Evolutionary conservation across 2,888 invertebrate species (phyloP).

Genomic region (Caenorhabditis japonica): DNA sequence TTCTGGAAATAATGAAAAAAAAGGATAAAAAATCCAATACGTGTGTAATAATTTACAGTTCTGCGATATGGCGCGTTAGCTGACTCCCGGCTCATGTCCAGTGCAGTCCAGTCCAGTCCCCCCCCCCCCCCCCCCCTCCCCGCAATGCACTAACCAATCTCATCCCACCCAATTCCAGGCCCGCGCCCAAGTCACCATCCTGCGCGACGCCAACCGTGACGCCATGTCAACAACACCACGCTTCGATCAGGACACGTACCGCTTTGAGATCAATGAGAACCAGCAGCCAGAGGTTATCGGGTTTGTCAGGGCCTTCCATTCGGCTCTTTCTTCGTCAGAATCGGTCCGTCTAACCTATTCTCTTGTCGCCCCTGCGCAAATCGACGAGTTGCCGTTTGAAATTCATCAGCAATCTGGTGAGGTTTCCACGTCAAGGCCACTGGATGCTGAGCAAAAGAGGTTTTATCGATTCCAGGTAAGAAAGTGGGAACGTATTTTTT

Average conservation of each 20-base stretch:
- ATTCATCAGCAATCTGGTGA: constrained; percentile 59
- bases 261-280: constrained; percentile 53
- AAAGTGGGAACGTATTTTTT: background rate
- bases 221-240: constrained; percentile 47
- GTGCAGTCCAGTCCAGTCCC: too few species aligned
- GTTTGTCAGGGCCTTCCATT: constrained; percentile 59
- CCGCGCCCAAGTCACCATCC: constrained; percentile 56
- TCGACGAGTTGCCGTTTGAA: constrained; percentile 55
- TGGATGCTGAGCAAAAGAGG: constrained; percentile 53
- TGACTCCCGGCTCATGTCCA: too few species aligned
- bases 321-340: constrained; percentile 51
- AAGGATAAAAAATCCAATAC: too few species aligned
- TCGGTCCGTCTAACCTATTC: constrained; percentile 48
- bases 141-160: too few species aligned
- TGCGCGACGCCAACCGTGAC: constrained; percentile 49
- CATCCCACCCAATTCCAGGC: constrained; percentile 54
- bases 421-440: constrained; percentile 43
- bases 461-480: constrained; percentile 54
- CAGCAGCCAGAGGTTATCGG: constrained; percentile 60
- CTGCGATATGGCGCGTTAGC: too few species aligned
- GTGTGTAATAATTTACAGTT: too few species aligned
- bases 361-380: constrained; percentile 42
- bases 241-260: constrained; percentile 57
- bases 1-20: too few species aligned
- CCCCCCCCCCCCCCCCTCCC: too few species aligned